These are phyloP conservation scores for Neodon shergylaensis DNA, from an alignment of 2,113 vertebrate species.

Conservation along the genomic window DNA sequence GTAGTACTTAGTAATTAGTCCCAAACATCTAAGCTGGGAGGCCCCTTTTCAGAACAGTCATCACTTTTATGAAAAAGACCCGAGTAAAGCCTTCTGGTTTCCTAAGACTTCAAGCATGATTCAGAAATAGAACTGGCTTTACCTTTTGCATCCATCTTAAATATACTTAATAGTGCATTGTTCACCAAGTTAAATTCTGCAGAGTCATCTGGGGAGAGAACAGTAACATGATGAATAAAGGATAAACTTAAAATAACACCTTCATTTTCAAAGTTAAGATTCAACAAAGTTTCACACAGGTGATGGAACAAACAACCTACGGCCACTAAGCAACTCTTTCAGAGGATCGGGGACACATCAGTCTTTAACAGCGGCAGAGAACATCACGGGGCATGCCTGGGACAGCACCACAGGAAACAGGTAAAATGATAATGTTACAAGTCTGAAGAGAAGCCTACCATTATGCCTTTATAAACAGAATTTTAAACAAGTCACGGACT, in stretches of 20 bases:
- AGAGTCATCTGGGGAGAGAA: slow-evolving; percentile 91
- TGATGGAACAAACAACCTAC: background rate
- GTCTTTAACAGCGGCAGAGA: background rate
- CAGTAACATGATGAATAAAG: slow-evolving; percentile 38
- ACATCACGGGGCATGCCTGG: background rate
- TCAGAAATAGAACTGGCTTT: slow-evolving; percentile 73
- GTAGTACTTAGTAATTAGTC: background rate
- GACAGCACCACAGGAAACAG: background rate
- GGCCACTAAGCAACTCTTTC: background rate
- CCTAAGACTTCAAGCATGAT: slow-evolving; percentile 12
- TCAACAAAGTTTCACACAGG: slow-evolving; percentile 38
- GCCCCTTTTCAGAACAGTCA: background rate
- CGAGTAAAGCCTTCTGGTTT: background rate
- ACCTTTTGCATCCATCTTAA: slow-evolving; percentile 99
- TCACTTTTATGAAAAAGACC: slow-evolving; percentile 36
- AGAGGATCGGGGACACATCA: background rate
- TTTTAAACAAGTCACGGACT: slow-evolving; percentile 45
- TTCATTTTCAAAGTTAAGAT: slow-evolving; percentile 53
- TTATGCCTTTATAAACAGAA: slow-evolving; percentile 23
- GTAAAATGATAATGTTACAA: background rate
- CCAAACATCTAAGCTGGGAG: background rate
- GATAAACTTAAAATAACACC: slow-evolving; percentile 8
- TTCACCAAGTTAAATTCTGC: slow-evolving; percentile 99
- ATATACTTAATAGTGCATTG: slow-evolving; percentile 95
- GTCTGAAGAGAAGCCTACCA: background rate